Conservation (phyloP, 2,888 invertebrate species). For the Rotaria magnacalcarata region DNA sequence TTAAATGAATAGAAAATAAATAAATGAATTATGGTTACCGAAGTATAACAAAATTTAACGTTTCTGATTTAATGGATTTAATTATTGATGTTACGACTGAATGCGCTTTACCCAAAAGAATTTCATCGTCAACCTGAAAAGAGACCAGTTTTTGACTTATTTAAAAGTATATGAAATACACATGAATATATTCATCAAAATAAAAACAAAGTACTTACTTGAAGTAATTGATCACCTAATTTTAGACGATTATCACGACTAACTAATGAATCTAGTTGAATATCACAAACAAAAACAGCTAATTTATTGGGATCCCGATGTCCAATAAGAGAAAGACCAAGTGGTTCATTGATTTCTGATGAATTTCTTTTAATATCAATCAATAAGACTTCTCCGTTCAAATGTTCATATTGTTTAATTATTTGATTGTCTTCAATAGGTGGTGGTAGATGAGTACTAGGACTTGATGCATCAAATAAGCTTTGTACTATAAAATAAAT, state of each 20-base stretch:
- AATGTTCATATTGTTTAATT: neutral
- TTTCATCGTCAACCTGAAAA: constrained; percentile 38
- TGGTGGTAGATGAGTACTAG: neutral
- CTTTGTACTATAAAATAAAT: constrained; percentile 85
- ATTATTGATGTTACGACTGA: constrained; percentile 43
- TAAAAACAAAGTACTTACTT: neutral
- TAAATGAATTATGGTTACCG: neutral
- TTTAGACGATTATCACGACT: constrained; percentile 35
- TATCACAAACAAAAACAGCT: constrained; percentile 45
- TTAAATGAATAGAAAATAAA: neutral
- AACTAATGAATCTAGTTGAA: constrained; percentile 39
- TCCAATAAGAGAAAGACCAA: constrained; percentile 41
- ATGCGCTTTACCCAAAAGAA: constrained; percentile 39
- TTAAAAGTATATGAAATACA: neutral
- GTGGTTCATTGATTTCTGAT: constrained; percentile 14
- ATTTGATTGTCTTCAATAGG: neutral
- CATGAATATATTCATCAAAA: too few relatives aligned
- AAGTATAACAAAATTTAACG: constrained; percentile 29
- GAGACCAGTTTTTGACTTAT: neutral
- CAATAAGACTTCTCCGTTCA: neutral
- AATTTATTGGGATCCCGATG: constrained; percentile 42
- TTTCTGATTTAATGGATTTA: constrained; percentile 38
- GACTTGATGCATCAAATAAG: constrained; percentile 56
- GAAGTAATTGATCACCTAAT: constrained; percentile 46
- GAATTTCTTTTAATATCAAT: neutral